Conservation (phyloP, 92 coral and sea anemone genomes). For the Anthopleura xanthogrammica region DNA sequence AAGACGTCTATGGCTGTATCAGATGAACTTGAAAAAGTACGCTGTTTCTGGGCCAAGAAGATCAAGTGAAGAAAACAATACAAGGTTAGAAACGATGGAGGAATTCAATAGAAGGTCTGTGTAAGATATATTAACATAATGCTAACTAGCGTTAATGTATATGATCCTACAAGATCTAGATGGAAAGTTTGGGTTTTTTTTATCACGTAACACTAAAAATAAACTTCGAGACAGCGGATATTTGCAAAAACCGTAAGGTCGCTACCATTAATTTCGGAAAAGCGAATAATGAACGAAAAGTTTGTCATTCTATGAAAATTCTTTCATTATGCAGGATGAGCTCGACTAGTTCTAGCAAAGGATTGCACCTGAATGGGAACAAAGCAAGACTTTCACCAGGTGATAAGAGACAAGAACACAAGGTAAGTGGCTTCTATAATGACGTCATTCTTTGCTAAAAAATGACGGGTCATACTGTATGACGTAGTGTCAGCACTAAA, state of each 20-base stretch:
- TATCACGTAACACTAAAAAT: too few species aligned
- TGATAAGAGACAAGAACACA: background rate
- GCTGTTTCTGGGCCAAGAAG: conserved; percentile 23
- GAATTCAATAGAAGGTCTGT: conserved; percentile 21
- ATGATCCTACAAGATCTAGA: too few species aligned
- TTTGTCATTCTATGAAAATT: background rate
- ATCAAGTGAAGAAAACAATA: conserved; percentile 6
- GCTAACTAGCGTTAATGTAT: background rate
- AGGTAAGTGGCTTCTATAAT: background rate
- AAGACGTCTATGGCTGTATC: conserved; percentile 85
- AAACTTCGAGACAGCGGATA: too few species aligned
- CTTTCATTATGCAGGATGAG: background rate
- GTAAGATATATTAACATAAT: background rate
- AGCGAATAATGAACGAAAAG: too few species aligned
- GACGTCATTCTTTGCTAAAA: background rate
- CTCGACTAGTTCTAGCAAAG: background rate
- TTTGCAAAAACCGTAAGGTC: too few species aligned
- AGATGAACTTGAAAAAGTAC: conserved; percentile 42
- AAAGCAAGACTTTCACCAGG: background rate
- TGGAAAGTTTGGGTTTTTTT: background rate
- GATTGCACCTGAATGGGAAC: background rate
- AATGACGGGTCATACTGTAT: background rate
- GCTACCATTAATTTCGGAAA: too few species aligned
- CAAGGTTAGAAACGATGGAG: conserved; percentile 18
- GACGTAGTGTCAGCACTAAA: background rate